Conservation (phyloP, 2,113 vertebrate species). For the Odocoileus virginianus region DNA sequence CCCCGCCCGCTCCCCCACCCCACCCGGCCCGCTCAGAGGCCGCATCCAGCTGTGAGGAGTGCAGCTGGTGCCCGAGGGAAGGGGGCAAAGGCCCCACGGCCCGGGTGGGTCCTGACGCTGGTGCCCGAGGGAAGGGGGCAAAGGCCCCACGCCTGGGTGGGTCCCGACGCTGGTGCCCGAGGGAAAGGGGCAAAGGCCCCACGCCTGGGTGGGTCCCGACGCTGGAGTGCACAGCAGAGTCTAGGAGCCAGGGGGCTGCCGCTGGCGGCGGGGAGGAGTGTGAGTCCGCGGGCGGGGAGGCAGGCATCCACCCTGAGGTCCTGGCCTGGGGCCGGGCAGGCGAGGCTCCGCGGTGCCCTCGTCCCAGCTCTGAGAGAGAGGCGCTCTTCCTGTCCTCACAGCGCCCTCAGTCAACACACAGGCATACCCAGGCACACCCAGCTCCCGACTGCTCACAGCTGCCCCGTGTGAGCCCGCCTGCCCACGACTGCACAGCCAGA, state of each 20-base stretch:
- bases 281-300: neutral
- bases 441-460: neutral
- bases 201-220: too few species aligned
- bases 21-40: neutral
- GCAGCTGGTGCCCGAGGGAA: constrained; percentile 36
- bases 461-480: neutral
- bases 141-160: too few species aligned
- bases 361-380: neutral
- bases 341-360: neutral
- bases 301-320: constrained; percentile 26
- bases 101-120: neutral
- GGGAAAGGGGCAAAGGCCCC: too few species aligned
- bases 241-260: neutral
- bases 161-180: too few species aligned
- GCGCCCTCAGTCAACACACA: neutral
- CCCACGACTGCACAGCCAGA: too few species aligned
- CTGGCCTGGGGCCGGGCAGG: neutral
- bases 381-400: neutral
- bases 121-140: too few species aligned
- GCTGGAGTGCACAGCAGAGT: constrained; percentile 51
- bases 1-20: neutral
- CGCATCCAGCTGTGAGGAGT: constrained; percentile 19
- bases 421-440: accelerated
- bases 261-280: neutral
- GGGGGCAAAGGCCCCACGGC: neutral